A percentile compares a stretch with the other conserved stretches of the same genome.
These are phyloP conservation scores for Trichoplax adhaerens DNA, from an alignment of 37 sponge, comb jelly and placozoan species.

Conservation along the genomic window DNA sequence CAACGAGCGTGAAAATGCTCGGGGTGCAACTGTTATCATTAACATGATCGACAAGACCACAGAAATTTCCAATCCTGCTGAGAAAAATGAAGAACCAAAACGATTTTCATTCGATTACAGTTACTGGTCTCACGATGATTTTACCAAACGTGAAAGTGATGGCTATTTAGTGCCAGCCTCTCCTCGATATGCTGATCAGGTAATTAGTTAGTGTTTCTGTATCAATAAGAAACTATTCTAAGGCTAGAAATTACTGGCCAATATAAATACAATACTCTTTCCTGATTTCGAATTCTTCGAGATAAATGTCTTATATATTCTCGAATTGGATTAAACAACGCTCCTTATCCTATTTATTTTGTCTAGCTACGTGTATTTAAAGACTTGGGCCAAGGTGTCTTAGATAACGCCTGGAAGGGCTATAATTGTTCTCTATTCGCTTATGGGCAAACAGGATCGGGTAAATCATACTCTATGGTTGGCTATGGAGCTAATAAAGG, in stretches of 20 bases:
- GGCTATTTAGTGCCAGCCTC: conserved; percentile 34
- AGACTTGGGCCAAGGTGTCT: conserved; percentile 53
- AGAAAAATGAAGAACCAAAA: conserved; percentile 16
- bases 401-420: conserved; percentile 57
- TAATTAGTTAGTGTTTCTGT: neutral
- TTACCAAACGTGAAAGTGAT: conserved; percentile 12
- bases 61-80: conserved; percentile 21
- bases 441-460: conserved; percentile 63
- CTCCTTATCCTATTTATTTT: too few relatives aligned
- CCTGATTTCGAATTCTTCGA: too few relatives aligned
- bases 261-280: too few relatives aligned
- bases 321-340: too few relatives aligned
- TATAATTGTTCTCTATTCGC: conserved; percentile 69
- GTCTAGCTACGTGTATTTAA: conserved; percentile 27
- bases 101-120: conserved; percentile 54
- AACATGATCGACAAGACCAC: conserved; percentile 42
- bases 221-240: too few relatives aligned
- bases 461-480: conserved; percentile 60
- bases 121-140: conserved; percentile 57
- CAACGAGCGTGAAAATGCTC: conserved; percentile 37
- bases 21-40: conserved; percentile 33
- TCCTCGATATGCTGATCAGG: conserved; percentile 46
- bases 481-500: conserved; percentile 60
- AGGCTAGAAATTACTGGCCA: too few relatives aligned
- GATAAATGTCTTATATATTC: too few relatives aligned